Conservation (phyloP, 2,113 vertebrate species). For the Diadophis punctatus region DNA sequence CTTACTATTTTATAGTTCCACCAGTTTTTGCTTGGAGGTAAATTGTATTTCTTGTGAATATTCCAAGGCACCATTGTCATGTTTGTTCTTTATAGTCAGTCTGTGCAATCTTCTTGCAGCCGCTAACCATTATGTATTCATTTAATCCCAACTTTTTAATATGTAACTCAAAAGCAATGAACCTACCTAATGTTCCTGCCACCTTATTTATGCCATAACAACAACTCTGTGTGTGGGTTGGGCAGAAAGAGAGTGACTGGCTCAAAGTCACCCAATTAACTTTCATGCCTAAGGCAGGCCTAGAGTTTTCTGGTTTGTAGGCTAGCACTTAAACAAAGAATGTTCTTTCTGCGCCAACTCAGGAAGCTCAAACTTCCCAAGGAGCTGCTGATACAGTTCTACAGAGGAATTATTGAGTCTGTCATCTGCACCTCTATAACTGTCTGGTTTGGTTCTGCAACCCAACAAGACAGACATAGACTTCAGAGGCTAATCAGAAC, state of each 20-base stretch:
- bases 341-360: no score
- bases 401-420: no score
- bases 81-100: not conserved
- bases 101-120: not conserved
- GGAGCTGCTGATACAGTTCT: no score
- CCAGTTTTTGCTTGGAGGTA: not conserved
- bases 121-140: not conserved
- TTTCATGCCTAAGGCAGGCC: not conserved
- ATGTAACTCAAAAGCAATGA: not conserved
- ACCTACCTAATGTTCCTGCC: not conserved
- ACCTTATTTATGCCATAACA: not conserved
- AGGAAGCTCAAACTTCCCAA: no score
- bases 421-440: no score
- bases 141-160: not conserved
- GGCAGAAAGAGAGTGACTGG: not conserved
- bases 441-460: no score
- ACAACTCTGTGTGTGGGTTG: not conserved
- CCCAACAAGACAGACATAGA: no score
- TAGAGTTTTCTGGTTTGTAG: not conserved
- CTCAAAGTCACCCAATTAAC: not conserved
- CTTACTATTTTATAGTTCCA: not conserved
- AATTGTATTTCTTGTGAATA: not conserved
- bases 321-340: not conserved
- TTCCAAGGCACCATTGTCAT: not conserved
- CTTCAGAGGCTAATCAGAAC: no score